phyloP scores from a whole-genome alignment of 2,113 vertebrate genomes.

The Eretmochelys imbricata region DNA sequence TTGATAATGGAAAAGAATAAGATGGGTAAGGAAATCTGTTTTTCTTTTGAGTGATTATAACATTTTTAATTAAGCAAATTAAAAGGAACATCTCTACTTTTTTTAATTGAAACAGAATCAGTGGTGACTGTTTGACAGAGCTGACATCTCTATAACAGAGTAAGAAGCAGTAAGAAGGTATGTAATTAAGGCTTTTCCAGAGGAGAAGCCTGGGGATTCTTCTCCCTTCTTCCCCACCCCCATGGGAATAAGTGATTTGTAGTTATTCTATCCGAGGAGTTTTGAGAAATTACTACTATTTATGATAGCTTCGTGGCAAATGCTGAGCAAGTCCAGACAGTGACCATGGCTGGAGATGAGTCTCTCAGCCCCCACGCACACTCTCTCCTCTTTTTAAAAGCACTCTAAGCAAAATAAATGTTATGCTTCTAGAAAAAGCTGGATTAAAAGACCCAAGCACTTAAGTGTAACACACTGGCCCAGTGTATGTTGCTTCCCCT shows the following conservation, averaged over 20 bases:
- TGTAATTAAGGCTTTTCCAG: background rate
- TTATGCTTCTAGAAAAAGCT: background rate
- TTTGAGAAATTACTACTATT: background rate
- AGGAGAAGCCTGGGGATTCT: background rate
- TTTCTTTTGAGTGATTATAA: background rate
- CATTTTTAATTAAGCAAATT: background rate
- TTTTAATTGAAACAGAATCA: background rate
- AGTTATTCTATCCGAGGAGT: background rate
- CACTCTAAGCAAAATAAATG: background rate
- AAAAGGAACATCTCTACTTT: background rate
- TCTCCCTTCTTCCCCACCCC: background rate
- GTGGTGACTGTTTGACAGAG: background rate
- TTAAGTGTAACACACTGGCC: background rate
- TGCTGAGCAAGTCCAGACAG: background rate
- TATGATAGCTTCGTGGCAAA: background rate
- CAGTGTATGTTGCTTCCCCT: background rate
- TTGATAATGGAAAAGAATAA: background rate
- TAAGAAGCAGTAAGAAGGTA: background rate
- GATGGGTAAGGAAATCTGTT: background rate
- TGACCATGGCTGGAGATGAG: background rate
- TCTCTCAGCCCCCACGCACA: background rate
- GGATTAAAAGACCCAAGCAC: background rate
- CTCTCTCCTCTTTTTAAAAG: background rate
- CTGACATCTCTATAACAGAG: background rate
- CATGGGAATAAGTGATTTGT: background rate